Evolutionary conservation across 2,113 vertebrate species (phyloP).

Genomic region (Emydura subglobosa): DNA sequence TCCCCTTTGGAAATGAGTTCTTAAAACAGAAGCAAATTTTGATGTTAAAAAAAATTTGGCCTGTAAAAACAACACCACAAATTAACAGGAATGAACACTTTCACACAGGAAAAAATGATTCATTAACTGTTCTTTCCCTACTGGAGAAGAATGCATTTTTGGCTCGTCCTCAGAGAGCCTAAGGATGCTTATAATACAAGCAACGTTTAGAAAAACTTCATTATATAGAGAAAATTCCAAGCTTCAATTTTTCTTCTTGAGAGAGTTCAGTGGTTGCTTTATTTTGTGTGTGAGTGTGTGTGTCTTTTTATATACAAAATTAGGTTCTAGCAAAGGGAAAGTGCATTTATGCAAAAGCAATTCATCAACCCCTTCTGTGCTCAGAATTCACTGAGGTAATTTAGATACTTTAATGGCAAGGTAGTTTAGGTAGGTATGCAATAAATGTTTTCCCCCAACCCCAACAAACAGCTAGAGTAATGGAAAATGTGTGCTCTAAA

Average conservation of each 20-base stretch:
- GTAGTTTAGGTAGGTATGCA: slow-evolving; percentile 83
- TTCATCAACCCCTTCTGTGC: slow-evolving; percentile 88
- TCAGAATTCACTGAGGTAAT: slow-evolving; percentile 88
- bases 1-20: slow-evolving; percentile 56
- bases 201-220: slow-evolving; percentile 78
- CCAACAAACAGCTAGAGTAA: slow-evolving; percentile 77
- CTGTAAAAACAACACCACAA: slow-evolving; percentile 64
- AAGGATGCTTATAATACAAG: slow-evolving; percentile 75
- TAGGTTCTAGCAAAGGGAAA: slow-evolving; percentile 82
- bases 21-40: slow-evolving; percentile 74
- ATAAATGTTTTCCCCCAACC: slow-evolving; percentile 77
- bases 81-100: slow-evolving; percentile 77
- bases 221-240: slow-evolving; percentile 80
- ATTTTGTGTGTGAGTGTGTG: slow-evolving; percentile 23
- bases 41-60: slow-evolving; percentile 55
- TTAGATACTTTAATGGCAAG: slow-evolving; percentile 87
- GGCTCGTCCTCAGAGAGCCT: slow-evolving; percentile 74
- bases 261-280: slow-evolving; percentile 76
- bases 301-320: slow-evolving; percentile 75
- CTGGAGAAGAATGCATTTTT: slow-evolving; percentile 74
- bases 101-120: slow-evolving; percentile 73
- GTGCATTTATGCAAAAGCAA: slow-evolving; percentile 88
- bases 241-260: slow-evolving; percentile 83
- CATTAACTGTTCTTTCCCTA: slow-evolving; percentile 76
- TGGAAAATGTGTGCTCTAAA: slow-evolving; percentile 78